These are phyloP conservation scores for Panthera leo DNA, from an alignment of 2,113 vertebrate species.

Conservation along the genomic window DNA sequence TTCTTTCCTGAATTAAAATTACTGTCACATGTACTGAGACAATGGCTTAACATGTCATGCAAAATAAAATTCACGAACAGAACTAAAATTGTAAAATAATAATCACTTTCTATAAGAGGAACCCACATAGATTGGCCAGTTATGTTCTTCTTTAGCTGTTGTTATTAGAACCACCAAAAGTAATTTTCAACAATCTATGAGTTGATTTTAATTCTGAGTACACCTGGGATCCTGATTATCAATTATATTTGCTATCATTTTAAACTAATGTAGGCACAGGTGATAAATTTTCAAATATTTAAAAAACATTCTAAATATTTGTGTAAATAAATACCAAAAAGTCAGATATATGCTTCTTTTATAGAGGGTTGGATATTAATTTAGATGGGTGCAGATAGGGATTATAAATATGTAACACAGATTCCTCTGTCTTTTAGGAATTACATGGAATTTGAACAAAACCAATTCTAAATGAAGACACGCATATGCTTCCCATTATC, in stretches of 20 bases:
- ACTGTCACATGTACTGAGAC: background rate
- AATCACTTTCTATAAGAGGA: background rate
- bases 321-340: background rate
- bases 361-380: background rate
- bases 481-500: background rate
- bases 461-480: background rate
- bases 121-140: background rate
- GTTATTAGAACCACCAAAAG: background rate
- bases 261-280: background rate
- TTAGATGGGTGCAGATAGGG: background rate
- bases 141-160: background rate
- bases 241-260: background rate
- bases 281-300: background rate
- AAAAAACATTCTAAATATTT: background rate
- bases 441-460: background rate
- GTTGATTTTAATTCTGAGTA: background rate
- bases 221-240: background rate
- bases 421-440: background rate
- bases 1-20: background rate
- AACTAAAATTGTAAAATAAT: background rate
- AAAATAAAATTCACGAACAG: background rate
- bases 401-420: background rate
- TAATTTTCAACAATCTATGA: background rate
- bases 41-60: background rate
- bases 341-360: background rate